phyloP scores from a whole-genome alignment of 2,113 vertebrate genomes.

The Alligator mississippiensis region DNA sequence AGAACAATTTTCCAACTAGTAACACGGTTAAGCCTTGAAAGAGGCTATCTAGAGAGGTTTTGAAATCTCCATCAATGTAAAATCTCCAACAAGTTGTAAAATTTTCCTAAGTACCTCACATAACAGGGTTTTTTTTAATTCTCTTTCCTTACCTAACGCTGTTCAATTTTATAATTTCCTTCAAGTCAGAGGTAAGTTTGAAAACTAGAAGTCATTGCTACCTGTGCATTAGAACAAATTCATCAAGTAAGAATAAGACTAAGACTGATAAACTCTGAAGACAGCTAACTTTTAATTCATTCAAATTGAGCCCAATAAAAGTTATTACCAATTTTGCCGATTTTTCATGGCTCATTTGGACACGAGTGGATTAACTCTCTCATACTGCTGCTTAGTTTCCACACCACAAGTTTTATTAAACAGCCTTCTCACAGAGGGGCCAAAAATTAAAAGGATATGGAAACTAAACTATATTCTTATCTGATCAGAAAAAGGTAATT shows the following conservation, averaged over 20 bases:
- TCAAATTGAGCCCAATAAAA: background rate
- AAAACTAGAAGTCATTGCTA: background rate
- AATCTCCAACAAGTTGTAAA: background rate
- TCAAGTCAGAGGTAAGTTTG: background rate
- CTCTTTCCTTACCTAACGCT: background rate
- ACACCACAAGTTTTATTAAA: background rate
- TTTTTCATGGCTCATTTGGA: background rate
- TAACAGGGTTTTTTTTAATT: background rate
- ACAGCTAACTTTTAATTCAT: background rate
- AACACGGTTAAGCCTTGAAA: no score
- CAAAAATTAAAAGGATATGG: background rate
- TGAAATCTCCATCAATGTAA: no score
- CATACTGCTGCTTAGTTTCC: background rate
- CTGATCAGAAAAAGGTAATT: background rate
- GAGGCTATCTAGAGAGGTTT: no score
- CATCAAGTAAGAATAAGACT: background rate
- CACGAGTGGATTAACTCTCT: fast-evolving
- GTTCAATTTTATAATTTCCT: background rate
- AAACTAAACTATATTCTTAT: background rate
- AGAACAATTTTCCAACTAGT: background rate
- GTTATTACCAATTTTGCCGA: background rate
- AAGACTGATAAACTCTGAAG: background rate
- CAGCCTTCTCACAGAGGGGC: background rate
- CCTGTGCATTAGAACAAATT: fast-evolving
- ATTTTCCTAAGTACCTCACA: background rate